Conservation (phyloP, 2,797 vertebrate species). For the Carduelis carduelis region DNA sequence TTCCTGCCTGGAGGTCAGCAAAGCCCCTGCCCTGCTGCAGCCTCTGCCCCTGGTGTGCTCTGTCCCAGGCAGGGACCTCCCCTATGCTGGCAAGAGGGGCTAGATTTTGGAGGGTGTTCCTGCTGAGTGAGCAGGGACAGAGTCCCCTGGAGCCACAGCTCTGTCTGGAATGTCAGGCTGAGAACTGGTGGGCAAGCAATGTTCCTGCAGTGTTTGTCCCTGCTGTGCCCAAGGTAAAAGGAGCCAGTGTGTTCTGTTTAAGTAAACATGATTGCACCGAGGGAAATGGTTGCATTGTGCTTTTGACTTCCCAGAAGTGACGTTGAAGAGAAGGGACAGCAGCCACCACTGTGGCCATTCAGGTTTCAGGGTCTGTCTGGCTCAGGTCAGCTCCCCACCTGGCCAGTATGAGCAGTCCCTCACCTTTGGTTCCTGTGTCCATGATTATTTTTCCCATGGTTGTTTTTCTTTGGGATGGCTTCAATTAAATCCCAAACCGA, state of each 20-base stretch:
- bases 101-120: neutral
- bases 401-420: neutral
- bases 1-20: neutral
- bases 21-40: neutral
- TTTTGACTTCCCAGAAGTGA: neutral
- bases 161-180: neutral
- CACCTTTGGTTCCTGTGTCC: fast-evolving
- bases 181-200: neutral
- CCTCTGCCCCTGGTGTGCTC: neutral
- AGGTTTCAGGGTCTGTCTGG: neutral
- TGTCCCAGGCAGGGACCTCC: neutral
- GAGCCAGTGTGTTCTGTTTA: neutral
- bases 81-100: neutral
- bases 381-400: neutral
- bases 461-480: neutral
- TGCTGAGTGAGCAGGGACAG: neutral
- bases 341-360: fast-evolving
- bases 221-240: neutral
- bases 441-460: neutral
- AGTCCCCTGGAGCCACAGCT: neutral
- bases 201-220: neutral
- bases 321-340: neutral
- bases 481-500: neutral
- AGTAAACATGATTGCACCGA: neutral
- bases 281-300: neutral